phyloP scores from a whole-genome alignment of 1,140 invertebrate species.

The Lepidurus packardi region DNA sequence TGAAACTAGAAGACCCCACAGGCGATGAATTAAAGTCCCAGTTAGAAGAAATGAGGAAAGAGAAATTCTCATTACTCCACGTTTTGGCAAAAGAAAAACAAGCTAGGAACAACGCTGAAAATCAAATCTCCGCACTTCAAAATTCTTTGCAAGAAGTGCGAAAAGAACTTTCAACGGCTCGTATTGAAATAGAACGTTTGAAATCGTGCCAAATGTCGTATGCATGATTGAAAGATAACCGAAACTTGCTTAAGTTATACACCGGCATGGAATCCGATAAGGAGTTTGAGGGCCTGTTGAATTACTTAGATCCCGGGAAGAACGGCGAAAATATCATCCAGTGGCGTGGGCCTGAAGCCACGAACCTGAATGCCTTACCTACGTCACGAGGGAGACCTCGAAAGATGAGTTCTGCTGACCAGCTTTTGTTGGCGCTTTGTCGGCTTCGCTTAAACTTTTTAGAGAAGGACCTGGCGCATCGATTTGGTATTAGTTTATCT shows the following conservation, averaged over 20 bases:
- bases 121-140: neutral
- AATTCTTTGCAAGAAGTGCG: neutral
- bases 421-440: conserved; percentile 24
- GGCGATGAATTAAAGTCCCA: too few relatives aligned
- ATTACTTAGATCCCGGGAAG: neutral
- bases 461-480: neutral
- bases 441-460: conserved; percentile 24
- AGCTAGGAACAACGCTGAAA: too few relatives aligned
- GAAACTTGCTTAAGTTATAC: too few relatives aligned
- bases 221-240: neutral
- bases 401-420: neutral
- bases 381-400: neutral
- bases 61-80: too few relatives aligned
- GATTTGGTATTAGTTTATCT: conserved; percentile 24
- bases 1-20: too few relatives aligned
- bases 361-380: neutral
- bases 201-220: neutral
- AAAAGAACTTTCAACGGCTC: neutral
- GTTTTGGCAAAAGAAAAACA: too few relatives aligned
- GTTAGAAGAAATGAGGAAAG: too few relatives aligned
- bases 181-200: neutral
- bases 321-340: neutral
- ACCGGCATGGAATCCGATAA: neutral
- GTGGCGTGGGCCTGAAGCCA: neutral
- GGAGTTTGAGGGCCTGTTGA: neutral